These are phyloP conservation scores for Tetrao urogallus DNA, from an alignment of 2,113 vertebrate genomes.

Conservation along the genomic window DNA sequence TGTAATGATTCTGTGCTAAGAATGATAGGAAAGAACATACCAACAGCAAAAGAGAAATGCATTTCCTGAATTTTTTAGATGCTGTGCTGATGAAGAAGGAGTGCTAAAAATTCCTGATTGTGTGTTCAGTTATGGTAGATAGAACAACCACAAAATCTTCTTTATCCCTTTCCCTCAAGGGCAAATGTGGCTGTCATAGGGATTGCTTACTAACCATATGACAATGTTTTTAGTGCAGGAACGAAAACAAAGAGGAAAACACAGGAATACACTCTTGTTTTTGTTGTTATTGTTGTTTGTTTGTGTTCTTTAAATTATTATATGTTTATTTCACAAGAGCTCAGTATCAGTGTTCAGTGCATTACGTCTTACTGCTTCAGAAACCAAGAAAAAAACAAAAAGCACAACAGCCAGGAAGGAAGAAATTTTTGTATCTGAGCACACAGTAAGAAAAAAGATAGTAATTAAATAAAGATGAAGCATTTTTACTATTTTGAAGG, in stretches of 20 bases:
- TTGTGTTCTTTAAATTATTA: not conserved
- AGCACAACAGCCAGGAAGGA: not conserved
- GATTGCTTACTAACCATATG: not conserved
- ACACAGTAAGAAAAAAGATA: not conserved
- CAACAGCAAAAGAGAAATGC: not conserved
- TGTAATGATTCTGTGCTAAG: not conserved
- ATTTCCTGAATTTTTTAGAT: not conserved
- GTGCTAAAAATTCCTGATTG: not conserved
- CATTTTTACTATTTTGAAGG: not conserved
- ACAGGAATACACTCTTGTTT: not conserved
- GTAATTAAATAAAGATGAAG: not conserved
- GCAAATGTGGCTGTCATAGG: not conserved
- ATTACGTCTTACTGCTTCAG: not conserved
- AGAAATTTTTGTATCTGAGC: not conserved
- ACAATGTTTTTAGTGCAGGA: not conserved
- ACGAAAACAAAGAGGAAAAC: not conserved
- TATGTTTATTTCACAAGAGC: not conserved
- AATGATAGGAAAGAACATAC: not conserved
- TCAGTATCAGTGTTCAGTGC: not conserved
- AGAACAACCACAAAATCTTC: not conserved
- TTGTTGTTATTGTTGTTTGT: not conserved
- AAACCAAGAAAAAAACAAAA: not conserved
- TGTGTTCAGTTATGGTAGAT: not conserved
- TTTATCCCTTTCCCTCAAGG: not conserved
- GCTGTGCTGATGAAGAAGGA: not conserved